Evolutionary conservation across 2,797 vertebrate species (phyloP), one percentile per base, ranked within the genome.

Genomic region (Mustela erminea): DNA sequence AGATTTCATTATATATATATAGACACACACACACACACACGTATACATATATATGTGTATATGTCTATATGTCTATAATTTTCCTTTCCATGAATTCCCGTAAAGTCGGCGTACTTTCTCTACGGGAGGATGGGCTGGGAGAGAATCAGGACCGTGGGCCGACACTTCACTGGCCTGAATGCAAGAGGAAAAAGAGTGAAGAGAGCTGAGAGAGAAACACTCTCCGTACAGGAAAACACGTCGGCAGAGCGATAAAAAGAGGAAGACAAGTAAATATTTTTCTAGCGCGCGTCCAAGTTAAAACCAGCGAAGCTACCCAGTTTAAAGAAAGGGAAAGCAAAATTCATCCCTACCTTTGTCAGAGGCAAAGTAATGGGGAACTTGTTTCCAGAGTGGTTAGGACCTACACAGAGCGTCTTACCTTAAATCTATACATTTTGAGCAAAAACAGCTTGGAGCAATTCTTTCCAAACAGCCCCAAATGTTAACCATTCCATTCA

Each of bases 371-470:
- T 93, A 97, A 98, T 97, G 97, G 95, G 98, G 94, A 98, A 96
- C 82, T 96, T 97, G 98, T 98, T 98, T 98, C 98, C 98, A 98
- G 97, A 98, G 97, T 97, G 97, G 97, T 97, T 98, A 85, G 98
- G 98, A 99, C 98, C 98, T 98, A 94, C 87, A 75, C 62, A 75
- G 98, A 87, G 93, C 94, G 96, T 96, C 98, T 99, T 99, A 99
- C 99, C 99, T 99, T 98, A 98, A 99, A 98, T 98, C 98, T 98
- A 98, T 98, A 98, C 98, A 98, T 99, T 99, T 98, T 98, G 98
- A 99, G 98, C 97, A 98, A 98, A 99, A 99, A 99, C 99, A 99
- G 98, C 99, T 99, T 99, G 99, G 99, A 99, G 99, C 98, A 99
- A 99, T 99, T 99, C 99, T 98, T 98, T 98, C 98, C 98, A 99